phyloP scores from a whole-genome alignment of 1,140 invertebrate genomes.

The Mesaphorura yosii region DNA sequence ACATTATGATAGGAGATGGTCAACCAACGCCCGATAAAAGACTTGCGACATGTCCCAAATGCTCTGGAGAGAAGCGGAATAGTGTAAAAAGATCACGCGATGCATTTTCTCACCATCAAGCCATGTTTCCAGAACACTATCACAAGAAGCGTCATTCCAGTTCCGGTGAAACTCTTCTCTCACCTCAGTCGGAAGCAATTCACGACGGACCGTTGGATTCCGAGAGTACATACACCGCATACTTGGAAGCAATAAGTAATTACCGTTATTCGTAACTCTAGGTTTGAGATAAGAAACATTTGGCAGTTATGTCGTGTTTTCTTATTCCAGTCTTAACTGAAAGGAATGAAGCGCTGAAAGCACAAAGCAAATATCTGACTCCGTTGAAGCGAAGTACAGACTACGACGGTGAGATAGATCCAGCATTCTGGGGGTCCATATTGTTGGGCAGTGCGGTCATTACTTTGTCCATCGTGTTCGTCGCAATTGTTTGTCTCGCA shows the following conservation, averaged over 20 bases:
- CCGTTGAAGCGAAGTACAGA: slow-evolving; percentile 36
- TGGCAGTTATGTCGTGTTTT: not conserved
- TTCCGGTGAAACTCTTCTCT: too few relatives aligned
- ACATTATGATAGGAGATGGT: slow-evolving; percentile 26
- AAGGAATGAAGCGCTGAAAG: slow-evolving; percentile 27
- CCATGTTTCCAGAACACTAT: too few relatives aligned
- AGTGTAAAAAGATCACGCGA: too few relatives aligned
- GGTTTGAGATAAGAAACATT: too few relatives aligned
- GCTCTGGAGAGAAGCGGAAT: too few relatives aligned
- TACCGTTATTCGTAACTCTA: not conserved
- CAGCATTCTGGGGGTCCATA: slow-evolving; percentile 27
- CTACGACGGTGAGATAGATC: slow-evolving; percentile 4
- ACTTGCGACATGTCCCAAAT: slow-evolving; percentile 8
- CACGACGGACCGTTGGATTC: slow-evolving; percentile 56
- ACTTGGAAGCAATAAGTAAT: slow-evolving; percentile 65
- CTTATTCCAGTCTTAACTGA: slow-evolving; percentile 18
- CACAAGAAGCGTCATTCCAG: slow-evolving; percentile 23
- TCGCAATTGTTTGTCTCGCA: slow-evolving; percentile 56
- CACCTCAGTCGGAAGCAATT: too few relatives aligned
- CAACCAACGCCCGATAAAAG: not conserved
- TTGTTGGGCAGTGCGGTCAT: slow-evolving; percentile 50
- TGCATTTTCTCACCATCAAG: too few relatives aligned
- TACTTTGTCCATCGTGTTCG: slow-evolving; percentile 50
- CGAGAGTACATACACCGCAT: slow-evolving; percentile 65
- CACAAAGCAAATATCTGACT: slow-evolving; percentile 37